Evolutionary conservation across 1,140 invertebrate species (phyloP), one percentile per base, ranked within the genome.

Genomic region (Anthonomus grandis): DNA sequence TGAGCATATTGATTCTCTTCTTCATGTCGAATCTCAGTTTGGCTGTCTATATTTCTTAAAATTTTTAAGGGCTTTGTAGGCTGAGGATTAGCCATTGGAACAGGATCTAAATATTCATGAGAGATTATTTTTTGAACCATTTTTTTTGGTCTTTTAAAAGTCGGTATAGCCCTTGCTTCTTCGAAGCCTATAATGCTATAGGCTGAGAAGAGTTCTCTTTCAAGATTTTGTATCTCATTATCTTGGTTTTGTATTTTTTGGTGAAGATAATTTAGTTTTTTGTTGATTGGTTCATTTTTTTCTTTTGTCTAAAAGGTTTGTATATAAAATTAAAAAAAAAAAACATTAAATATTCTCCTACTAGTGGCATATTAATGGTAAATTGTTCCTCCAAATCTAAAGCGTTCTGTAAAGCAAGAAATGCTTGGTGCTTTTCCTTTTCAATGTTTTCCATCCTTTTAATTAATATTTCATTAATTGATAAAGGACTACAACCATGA

Each of bases 301-400:
- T n/a, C n/a, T n/a, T n/a, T n/a, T n/a, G n/a, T n/a, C n/a, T n/a
- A n/a, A n/a, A n/a, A n/a, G n/a, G n/a, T n/a, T n/a, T n/a, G n/a
- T n/a, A n/a, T n/a, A n/a, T n/a, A n/a, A n/a, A n/a, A n/a, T n/a
- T n/a, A n/a, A n/a, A n/a, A n/a, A n/a, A n/a, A n/a, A n/a, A n/a
- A n/a, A n/a, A n/a, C n/a, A n/a, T n/a, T n/a, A n/a, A n/a, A n/a
- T n/a, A n/a, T n/a, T n/a, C n/a, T n/a, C n/a, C n/a, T n/a, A n/a
- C n/a, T n/a, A n/a, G n/a, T n/a, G n/a, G n/a, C n/a, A n/a, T n/a
- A n/a, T n/a, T n/a, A n/a, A n/a, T n/a, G n/a, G n/a, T n/a, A n/a
- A 70, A 60, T 27, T 74, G 63, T 24, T 75, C 67, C 51, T 70
- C 68, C 15, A 74, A 61, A 52, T 65, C 63, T 52, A 70, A 57